Base-by-base conservation (phyloP, 2,888 invertebrate genomes). In the Cerastoderma edule region DNA sequence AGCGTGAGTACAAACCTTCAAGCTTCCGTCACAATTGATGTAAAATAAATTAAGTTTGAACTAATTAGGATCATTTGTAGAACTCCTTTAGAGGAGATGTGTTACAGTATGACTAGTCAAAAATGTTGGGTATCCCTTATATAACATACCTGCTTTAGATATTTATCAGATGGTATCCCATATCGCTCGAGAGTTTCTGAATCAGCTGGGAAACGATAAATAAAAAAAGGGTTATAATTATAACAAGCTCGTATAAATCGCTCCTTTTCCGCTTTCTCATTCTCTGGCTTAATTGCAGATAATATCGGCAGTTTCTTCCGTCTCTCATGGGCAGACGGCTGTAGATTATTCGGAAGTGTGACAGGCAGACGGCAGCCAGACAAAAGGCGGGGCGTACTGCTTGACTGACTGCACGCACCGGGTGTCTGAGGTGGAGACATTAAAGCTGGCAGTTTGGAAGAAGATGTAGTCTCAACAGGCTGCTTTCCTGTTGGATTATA, bases 221-320 rank as follows among this genome's bases (percentile, higher is more conserved):
- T 70, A 78, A 91, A 91, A 56, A 85, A 85, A 44, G 90, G 90
- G 69, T 91, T 90, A 67, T 91, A 91, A 54, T 87, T 87, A 68
- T 82, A 90, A 46, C 85, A 85, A 24, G 89, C 86, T 30, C 89
- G 67, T 74, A 91, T 85, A 67, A 91, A 91, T 53, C 88, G 82
- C n/a, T 89, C 89, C 48, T 86, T 85, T 75, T 91, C 90, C 50
- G 87, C 50, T 78, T 86, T 89, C 63, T 89, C 89, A 84, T 91
- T 91, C 54, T 88, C 88, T 19, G 90, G 90, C 79, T 87, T 89
- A 5, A 90, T 88, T 28, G 89, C 88, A 56, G 84, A 85, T 19
- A 90, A 69, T 27, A 89, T 78, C 16, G 90, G 87, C 39, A 87
- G 78, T 70, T 85, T 88, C 65, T 87, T 88, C 22, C 86, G 72